Evolutionary conservation across 2,113 vertebrate species (phyloP), one percentile per base, ranked within the genome.

Genomic region (Archilochus colubris): DNA sequence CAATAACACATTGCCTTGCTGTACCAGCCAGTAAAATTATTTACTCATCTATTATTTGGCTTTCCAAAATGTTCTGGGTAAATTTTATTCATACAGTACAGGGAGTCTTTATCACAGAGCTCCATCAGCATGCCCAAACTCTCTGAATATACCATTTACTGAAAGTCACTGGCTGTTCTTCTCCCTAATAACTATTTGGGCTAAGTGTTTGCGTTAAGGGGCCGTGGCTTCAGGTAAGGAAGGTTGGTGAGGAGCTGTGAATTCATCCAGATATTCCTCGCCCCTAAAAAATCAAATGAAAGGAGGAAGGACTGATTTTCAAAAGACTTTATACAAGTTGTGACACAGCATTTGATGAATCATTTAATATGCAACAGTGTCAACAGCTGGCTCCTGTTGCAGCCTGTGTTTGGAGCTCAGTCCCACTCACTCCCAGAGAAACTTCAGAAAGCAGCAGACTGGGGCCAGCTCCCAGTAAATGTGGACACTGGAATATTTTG

Each of bases 281-380:
- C n/a, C 24, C 81, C 67, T 83, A n/a, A 78, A 95, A 95, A 68
- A 63, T 55, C 62, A 61, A 68, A 53, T 0, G 28, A 30, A n/a
- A 43, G 19, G 76, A 84, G 82, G 63, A 78, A 55, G 55, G 85
- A 68, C 86, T 76, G 11, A 11, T 88, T 55, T 85, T 95, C 70
- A 83, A 70, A 57, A 61, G 82, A 88, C 76, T 93, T 92, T 73
- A 24, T 88, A 38, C 79, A 36, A 92, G 79, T 89, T 97, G 96
- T 96, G 94, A 94, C 89, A 93, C 73, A 91, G 91, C 89, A 90
- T 93, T 88, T 96, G 91, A 93, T 96, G 93, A 94, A 94, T 94
- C 91, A 89, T 96, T 97, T 95, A 92, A 93, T 79, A 92, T 95
- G 87, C 79, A 25, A n/a, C 91, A 94, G 75, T 77, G 91, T 87